These are phyloP conservation scores for Cavia aperea DNA, from an alignment of 2,113 vertebrate species.

Conservation along the genomic window DNA sequence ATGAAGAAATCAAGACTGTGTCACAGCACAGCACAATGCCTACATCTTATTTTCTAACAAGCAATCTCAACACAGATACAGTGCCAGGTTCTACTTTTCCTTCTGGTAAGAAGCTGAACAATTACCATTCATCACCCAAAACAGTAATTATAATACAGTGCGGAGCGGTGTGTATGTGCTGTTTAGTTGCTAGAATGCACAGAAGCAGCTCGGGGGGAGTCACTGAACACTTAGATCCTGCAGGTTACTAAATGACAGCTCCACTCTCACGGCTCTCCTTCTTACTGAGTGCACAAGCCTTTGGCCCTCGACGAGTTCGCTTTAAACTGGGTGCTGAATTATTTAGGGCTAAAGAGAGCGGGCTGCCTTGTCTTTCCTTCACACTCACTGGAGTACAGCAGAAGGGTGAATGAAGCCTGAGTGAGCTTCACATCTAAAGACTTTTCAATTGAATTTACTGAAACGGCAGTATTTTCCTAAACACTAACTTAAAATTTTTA, in stretches of 20 bases:
- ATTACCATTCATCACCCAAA: not conserved
- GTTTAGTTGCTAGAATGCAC: not conserved
- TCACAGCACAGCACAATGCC: not conserved
- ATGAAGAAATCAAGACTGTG: not conserved
- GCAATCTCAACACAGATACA: not conserved
- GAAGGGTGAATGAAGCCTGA: not conserved
- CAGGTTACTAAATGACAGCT: not conserved
- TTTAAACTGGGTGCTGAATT: not conserved
- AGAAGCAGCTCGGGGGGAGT: not conserved
- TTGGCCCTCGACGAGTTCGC: not conserved
- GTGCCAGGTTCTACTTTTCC: not conserved
- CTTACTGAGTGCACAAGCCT: not conserved
- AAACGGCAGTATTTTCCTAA: conserved; percentile 21
- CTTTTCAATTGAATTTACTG: not conserved
- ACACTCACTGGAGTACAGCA: not conserved
- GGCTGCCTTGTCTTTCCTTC: not conserved
- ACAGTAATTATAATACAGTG: not conserved
- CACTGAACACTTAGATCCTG: not conserved
- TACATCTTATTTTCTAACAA: not conserved
- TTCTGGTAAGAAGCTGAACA: not conserved
- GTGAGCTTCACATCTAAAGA: not conserved
- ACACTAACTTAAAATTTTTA: not conserved
- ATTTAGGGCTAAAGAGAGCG: not conserved
- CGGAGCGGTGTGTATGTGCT: not conserved
- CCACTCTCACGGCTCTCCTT: not conserved